These are phyloP conservation scores for Pachycephala philippinensis DNA, from an alignment of 2,113 vertebrate species.

Conservation along the genomic window DNA sequence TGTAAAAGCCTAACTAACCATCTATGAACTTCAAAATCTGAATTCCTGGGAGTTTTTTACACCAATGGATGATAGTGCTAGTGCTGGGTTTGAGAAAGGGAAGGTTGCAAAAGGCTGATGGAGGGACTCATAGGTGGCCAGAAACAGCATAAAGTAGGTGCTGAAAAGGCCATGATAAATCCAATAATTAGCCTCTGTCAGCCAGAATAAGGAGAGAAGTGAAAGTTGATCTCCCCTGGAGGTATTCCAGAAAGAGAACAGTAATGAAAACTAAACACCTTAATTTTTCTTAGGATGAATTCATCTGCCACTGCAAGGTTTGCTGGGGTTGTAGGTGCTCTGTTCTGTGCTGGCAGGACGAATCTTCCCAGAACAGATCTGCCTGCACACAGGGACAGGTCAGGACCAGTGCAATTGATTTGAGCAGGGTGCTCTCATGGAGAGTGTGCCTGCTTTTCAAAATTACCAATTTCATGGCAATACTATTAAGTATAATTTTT, in stretches of 20 bases:
- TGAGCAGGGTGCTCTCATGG: not conserved
- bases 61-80: not conserved
- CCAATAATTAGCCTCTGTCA: constrained; percentile 31
- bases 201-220: not conserved
- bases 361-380: not conserved
- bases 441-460: not conserved
- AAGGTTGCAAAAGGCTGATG: not conserved
- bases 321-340: not conserved
- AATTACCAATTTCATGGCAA: not conserved
- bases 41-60: not conserved
- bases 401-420: not conserved
- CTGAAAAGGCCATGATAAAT: constrained; percentile 44
- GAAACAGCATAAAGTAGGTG: not conserved
- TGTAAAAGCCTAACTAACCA: not conserved
- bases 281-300: constrained; percentile 22
- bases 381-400: not conserved
- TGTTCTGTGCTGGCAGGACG: not conserved
- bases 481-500: not conserved
- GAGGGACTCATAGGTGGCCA: not conserved
- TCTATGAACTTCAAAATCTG: not conserved
- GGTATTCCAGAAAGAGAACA: constrained; percentile 6
- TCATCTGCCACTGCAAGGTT: not conserved
- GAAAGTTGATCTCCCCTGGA: constrained; percentile 23
- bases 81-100: not conserved
- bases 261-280: constrained; percentile 13